Conservation (phyloP, 1,140 invertebrate genomes). For the Trachymyrmex septentrionalis region DNA sequence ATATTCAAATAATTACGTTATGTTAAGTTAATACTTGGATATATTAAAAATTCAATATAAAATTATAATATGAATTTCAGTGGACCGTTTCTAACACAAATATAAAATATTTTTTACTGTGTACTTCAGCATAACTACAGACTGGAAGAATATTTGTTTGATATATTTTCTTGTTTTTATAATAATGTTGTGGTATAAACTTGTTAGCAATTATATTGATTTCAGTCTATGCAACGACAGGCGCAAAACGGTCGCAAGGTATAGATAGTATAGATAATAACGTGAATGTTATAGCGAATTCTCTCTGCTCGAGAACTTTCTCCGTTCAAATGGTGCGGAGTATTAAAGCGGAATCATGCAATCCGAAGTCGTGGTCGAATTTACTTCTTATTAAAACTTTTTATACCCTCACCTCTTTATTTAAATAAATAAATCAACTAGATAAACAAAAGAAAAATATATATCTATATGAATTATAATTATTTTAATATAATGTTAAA, state of each 20-base stretch:
- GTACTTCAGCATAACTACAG: no score
- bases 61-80: no score
- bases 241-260: not conserved
- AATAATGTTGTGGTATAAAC: slow-evolving; percentile 11
- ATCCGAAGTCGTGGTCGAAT: not conserved
- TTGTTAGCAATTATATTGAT: not conserved
- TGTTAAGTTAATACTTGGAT: no score
- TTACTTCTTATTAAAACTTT: not conserved
- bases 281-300: slow-evolving; percentile 18
- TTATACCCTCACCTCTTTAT: not conserved
- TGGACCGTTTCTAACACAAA: no score
- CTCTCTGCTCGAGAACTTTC: not conserved
- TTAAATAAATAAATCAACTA: not conserved
- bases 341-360: not conserved
- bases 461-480: not conserved
- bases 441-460: not conserved
- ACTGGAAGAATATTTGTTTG: not conserved
- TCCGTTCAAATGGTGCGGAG: slow-evolving; percentile 6
- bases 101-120: no score
- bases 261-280: slow-evolving; percentile 38
- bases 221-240: not conserved
- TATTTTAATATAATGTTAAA: slow-evolving; percentile 3
- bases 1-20: no score
- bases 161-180: not conserved
- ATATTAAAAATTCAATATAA: no score